Evolutionary conservation across 64 coral and sea anemone species (phyloP).

Genomic region (Astreopora myriophthalma): DNA sequence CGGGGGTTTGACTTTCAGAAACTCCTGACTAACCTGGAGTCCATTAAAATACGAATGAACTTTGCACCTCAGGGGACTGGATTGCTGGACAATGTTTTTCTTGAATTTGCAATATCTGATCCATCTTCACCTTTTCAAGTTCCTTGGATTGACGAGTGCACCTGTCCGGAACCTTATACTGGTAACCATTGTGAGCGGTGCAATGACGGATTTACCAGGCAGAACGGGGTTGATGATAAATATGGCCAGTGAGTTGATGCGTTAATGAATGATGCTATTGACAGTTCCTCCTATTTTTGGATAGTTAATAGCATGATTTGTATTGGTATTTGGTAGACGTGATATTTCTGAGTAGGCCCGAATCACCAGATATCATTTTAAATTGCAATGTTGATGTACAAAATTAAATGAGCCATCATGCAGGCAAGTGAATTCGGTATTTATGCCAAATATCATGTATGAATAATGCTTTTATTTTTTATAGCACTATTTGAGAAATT

Average conservation of each 20-base stretch:
- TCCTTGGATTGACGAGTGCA: conserved; percentile 93
- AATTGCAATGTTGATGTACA: too few relatives aligned
- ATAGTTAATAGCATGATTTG: not conserved
- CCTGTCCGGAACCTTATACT: conserved; percentile 78
- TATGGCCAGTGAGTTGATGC: conserved; percentile 89
- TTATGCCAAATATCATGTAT: too few relatives aligned
- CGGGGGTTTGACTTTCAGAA: conserved; percentile 86
- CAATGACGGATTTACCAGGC: conserved; percentile 70
- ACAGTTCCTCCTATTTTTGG: not conserved
- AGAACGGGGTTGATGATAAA: conserved; percentile 38
- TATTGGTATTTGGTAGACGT: not conserved
- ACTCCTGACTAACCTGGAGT: conserved; percentile 70
- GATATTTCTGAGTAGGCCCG: too few relatives aligned
- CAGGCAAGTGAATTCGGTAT: too few relatives aligned
- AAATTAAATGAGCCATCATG: too few relatives aligned
- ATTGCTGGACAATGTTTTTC: conserved; percentile 83
- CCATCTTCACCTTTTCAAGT: conserved; percentile 57
- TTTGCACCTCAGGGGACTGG: conserved; percentile 96
- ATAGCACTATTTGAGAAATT: too few relatives aligned
- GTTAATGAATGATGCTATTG: too few relatives aligned
- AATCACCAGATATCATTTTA: too few relatives aligned
- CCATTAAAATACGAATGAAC: conserved; percentile 90
- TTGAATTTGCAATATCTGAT: conserved; percentile 83
- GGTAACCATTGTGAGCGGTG: conserved; percentile 81
- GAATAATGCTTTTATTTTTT: too few relatives aligned